Base-by-base conservation (phyloP, 2,113 vertebrate genomes). In the Orientallactaga bullata region DNA sequence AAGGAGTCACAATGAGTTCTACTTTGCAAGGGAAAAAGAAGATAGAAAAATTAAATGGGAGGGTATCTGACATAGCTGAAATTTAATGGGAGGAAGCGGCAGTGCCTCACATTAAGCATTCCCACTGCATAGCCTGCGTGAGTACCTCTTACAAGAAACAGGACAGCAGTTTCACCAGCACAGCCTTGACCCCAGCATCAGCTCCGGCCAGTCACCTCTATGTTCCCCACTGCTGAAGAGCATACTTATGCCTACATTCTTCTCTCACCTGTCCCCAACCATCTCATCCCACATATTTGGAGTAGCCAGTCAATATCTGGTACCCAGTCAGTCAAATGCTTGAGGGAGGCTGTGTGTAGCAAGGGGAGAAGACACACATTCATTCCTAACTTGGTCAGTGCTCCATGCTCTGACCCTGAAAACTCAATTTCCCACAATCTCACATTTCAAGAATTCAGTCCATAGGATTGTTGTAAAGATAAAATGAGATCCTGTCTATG, bases 1-100 rank as follows among this genome's bases (percentile, higher is more conserved):
- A 68, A 72, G 66, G 82, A 87, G 88, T 65, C 84, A 72, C 85
- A 88, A 73, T 26, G 37, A 86, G 32, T 9, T 85, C 39, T 37
- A 26, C 35, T 88, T n/a, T 85, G 78, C 39, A 89, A 63, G 28
- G 42, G 26, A 8, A 24, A 39, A 66, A 82, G 24, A 1, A 91
- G 81, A 61, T 42, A 85, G n/a, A 72, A 66, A 51, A 32, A 87
- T 78, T 68, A 63, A 73, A 79, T 2, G 65, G 63, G 37, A 73
- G 71, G 18, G 20, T 39, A 24, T 24, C 35, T 65, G 66, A 58
- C 47, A 81, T 32, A 30, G 65, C 37, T 82, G 74, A 88, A 76
- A 35, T 32, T 81, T 26, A 60, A 35, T 28, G 37, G 30, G 71
- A 87, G 68, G 20, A 55, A 85, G 68, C 3, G 39, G 37, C 7